These are phyloP conservation scores for Anguilla obscura DNA, from an alignment of 2,797 vertebrate genomes.

Conservation along the genomic window DNA sequence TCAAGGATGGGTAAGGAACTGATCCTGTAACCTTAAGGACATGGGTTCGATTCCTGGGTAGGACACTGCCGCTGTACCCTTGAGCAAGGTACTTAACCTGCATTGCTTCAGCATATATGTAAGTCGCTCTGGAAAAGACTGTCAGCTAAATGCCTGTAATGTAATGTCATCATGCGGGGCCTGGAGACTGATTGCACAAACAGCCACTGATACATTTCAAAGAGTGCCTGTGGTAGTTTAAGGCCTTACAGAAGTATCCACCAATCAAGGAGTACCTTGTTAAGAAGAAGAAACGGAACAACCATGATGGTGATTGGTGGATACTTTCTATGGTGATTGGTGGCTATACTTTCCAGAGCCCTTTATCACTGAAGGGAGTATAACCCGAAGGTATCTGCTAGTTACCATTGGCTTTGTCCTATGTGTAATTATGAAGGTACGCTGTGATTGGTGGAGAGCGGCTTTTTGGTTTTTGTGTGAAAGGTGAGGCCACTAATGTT, in stretches of 20 bases:
- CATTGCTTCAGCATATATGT: no score
- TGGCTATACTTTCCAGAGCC: neutral
- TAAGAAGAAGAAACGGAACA: neutral
- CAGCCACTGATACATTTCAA: neutral
- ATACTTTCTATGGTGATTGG: neutral
- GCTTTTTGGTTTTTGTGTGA: neutral
- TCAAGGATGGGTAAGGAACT: no score
- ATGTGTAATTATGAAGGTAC: neutral
- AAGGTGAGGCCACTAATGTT: neutral
- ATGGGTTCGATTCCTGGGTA: no score
- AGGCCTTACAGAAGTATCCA: neutral
- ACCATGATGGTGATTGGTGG: neutral
- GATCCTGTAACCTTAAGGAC: no score
- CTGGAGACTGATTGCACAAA: neutral
- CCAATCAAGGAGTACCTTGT: neutral
- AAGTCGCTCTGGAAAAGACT: no score
- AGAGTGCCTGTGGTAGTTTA: neutral
- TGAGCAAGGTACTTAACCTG: no score
- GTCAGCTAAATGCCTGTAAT: no score
- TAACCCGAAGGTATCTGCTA: neutral
- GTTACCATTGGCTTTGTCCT: neutral
- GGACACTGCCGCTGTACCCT: no score
- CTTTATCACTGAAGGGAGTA: neutral
- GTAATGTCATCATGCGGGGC: no score
- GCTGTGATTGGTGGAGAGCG: neutral